These are phyloP conservation scores for Aphrocallistes beatrix DNA, from an alignment of 37 sponge, comb jelly and placozoan genomes.

Conservation along the genomic window DNA sequence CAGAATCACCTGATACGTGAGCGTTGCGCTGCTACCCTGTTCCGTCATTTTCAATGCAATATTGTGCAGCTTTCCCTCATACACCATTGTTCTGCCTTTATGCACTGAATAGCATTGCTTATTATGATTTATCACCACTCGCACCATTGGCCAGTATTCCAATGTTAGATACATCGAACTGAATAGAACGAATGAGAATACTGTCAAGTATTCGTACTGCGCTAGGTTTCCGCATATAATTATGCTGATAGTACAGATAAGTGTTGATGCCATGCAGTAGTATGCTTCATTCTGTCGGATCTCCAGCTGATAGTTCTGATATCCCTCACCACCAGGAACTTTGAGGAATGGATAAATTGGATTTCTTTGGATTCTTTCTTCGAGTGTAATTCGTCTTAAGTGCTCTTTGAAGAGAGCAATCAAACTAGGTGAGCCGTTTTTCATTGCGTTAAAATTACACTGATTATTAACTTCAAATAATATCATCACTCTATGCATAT, in stretches of 20 bases:
- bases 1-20: not conserved
- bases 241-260: not conserved
- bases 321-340: not conserved
- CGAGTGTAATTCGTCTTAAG: not conserved
- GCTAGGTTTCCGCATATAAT: not conserved
- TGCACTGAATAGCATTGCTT: not conserved
- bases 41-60: constrained; percentile 11
- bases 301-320: not conserved
- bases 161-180: not conserved
- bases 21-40: not conserved
- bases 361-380: not conserved
- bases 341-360: not conserved
- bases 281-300: not conserved
- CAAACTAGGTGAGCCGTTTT: too few relatives aligned
- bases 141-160: constrained; percentile 14
- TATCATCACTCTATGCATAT: too few relatives aligned
- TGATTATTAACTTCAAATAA: too few relatives aligned
- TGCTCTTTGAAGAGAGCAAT: not conserved
- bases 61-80: not conserved
- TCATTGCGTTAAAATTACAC: too few relatives aligned
- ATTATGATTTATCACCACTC: not conserved
- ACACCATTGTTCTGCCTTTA: not conserved
- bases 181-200: not conserved
- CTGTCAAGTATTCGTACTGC: not conserved
- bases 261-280: not conserved